These are phyloP conservation scores for Orthosia gothica DNA, from an alignment of 2,888 invertebrate genomes.

Conservation along the genomic window DNA sequence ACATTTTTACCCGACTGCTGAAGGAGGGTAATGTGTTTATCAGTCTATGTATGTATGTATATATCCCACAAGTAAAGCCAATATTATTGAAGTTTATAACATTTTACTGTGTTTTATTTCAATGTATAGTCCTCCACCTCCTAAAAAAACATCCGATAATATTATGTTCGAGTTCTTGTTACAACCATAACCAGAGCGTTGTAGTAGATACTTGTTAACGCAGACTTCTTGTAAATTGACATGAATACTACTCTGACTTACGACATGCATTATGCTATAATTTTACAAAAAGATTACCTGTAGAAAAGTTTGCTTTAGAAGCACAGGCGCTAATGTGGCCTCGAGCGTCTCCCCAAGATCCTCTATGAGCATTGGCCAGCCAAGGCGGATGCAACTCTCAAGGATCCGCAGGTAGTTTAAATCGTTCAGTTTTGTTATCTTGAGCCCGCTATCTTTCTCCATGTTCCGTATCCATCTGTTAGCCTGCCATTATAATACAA, in stretches of 20 bases:
- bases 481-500: slow-evolving; percentile 90
- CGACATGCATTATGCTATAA: background rate
- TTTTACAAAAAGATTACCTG: slow-evolving; percentile 87
- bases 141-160: too few species aligned
- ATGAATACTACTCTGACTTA: background rate
- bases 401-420: slow-evolving; percentile 94
- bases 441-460: slow-evolving; percentile 94
- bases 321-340: slow-evolving; percentile 96
- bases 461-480: slow-evolving; percentile 98
- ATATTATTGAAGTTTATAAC: too few species aligned
- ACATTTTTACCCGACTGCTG: too few species aligned
- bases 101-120: too few species aligned
- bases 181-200: background rate
- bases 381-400: slow-evolving; percentile 96
- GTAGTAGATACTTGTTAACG: background rate
- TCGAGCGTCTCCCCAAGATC: slow-evolving; percentile 97
- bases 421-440: slow-evolving; percentile 96
- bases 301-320: slow-evolving; percentile 95
- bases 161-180: background rate
- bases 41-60: too few species aligned
- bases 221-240: background rate
- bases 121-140: too few species aligned
- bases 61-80: too few species aligned
- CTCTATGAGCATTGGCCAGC: slow-evolving; percentile 96
- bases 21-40: too few species aligned